A percentile compares a stretch with the other conserved stretches of the same genome.
These are phyloP conservation scores for Larimichthys polyactis DNA, from an alignment of 2,113 vertebrate species.

Conservation along the genomic window DNA sequence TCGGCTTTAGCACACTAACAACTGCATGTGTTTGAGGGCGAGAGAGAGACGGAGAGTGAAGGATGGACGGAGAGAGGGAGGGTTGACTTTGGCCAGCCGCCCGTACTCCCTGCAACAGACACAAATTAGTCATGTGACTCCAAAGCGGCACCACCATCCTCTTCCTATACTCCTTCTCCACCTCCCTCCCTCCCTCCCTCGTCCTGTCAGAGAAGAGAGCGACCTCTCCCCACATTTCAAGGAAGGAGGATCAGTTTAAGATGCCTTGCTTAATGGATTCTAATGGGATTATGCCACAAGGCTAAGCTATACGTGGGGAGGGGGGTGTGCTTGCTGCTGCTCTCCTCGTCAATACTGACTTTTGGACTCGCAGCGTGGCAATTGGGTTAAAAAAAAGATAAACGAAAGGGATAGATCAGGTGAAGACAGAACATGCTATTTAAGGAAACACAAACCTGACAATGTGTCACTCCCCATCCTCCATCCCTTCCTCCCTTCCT, in stretches of 20 bases:
- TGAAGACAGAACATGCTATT: constrained; percentile 48
- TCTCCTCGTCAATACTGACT: constrained; percentile 18
- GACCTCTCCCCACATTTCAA: constrained; percentile 61
- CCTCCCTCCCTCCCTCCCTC: constrained; percentile 26
- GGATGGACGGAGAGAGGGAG: constrained; percentile 58
- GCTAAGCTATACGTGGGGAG: constrained; percentile 41
- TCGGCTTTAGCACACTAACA: constrained; percentile 52
- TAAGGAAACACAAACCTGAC: constrained; percentile 57
- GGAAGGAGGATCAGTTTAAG: constrained; percentile 68
- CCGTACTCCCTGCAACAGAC: constrained; percentile 79
- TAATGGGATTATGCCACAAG: constrained; percentile 77
- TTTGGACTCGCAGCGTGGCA: constrained; percentile 13
- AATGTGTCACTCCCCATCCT: background rate
- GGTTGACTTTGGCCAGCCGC: constrained; percentile 79
- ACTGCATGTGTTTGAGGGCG: constrained; percentile 61
- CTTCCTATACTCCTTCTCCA: constrained; percentile 41
- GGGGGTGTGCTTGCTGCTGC: constrained; percentile 22
- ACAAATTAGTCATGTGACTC: constrained; percentile 89
- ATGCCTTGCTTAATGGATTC: constrained; percentile 71
- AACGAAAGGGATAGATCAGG: constrained; percentile 11
- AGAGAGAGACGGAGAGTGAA: constrained; percentile 12
- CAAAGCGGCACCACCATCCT: constrained; percentile 74
- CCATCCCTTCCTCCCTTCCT: background rate
- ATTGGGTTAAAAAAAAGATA: constrained; percentile 16
- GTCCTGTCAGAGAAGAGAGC: constrained; percentile 29